phyloP scores from a whole-genome alignment of 2,888 invertebrate species.

The Drosophila barbarae region DNA sequence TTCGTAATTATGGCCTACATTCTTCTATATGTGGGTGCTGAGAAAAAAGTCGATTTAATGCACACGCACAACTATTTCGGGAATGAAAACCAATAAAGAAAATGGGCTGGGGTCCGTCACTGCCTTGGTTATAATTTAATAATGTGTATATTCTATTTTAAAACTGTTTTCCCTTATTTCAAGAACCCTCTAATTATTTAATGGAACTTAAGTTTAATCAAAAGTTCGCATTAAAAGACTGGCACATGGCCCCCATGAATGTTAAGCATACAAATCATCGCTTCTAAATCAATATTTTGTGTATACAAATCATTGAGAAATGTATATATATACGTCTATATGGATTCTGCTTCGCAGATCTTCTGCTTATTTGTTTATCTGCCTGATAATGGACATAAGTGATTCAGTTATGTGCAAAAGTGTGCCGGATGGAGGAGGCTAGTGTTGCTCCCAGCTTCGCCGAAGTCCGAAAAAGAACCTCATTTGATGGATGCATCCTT shows the following conservation, averaged over 20 bases:
- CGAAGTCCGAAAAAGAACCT: slow-evolving; percentile 5
- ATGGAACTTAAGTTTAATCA: neutral
- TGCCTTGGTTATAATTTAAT: neutral
- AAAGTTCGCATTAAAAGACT: neutral
- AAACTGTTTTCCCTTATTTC: neutral
- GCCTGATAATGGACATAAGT: slow-evolving; percentile 9
- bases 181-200: neutral
- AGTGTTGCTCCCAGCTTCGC: neutral
- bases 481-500: slow-evolving; percentile 31
- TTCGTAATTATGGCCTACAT: slow-evolving; percentile 27
- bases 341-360: slow-evolving; percentile 45
- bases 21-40: slow-evolving; percentile 6
- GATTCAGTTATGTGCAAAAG: slow-evolving; percentile 26
- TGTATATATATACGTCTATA: slow-evolving; percentile 44
- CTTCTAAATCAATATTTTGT: slow-evolving; percentile 39
- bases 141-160: neutral
- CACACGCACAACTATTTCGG: slow-evolving; percentile 36
- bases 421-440: slow-evolving; percentile 27
- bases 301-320: slow-evolving; percentile 40
- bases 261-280: slow-evolving; percentile 30
- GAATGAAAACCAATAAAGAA: slow-evolving; percentile 14
- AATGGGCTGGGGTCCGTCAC: neutral
- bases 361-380: slow-evolving; percentile 39
- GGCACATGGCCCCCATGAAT: slow-evolving; percentile 23
- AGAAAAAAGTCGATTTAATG: slow-evolving; percentile 17